A percentile compares a stretch with the other conserved stretches of the same genome.
These are phyloP conservation scores for Ricordea florida DNA, from an alignment of 92 coral and sea anemone species.

Conservation along the genomic window DNA sequence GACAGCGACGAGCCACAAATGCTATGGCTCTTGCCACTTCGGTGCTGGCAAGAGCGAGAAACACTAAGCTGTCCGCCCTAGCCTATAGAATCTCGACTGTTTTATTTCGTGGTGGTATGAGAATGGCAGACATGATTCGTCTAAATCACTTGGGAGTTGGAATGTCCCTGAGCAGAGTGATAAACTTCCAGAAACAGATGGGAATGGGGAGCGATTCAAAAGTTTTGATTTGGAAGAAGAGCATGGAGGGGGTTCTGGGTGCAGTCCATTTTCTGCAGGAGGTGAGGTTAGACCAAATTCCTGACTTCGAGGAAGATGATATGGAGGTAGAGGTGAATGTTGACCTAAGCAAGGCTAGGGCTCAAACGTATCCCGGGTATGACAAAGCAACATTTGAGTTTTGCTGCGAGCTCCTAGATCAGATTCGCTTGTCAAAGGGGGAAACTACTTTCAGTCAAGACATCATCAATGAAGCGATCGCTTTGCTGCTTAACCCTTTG, in stretches of 20 bases:
- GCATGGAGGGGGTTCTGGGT: constrained; percentile 9
- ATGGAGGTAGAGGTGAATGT: background rate
- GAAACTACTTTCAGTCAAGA: too few species aligned
- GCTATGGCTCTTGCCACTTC: constrained; percentile 45
- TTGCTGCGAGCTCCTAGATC: background rate
- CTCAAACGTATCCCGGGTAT: constrained; percentile 15
- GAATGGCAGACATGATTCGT: constrained; percentile 24
- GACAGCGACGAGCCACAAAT: constrained; percentile 1
- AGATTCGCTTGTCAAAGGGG: too few species aligned
- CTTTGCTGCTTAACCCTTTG: too few species aligned
- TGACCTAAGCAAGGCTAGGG: background rate
- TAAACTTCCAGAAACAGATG: constrained; percentile 46
- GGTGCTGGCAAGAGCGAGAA: constrained; percentile 29
- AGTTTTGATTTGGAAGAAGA: constrained; percentile 54
- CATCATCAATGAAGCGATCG: too few species aligned
- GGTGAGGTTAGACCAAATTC: constrained; percentile 17
- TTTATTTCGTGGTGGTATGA: constrained; percentile 47
- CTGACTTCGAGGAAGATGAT: constrained; percentile 27
- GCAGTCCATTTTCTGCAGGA: constrained; percentile 10
- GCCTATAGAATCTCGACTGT: constrained; percentile 53
- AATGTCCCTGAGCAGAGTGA: constrained; percentile 31
- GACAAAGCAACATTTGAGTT: background rate
- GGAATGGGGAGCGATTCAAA: constrained; percentile 42
- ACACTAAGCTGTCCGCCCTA: constrained; percentile 51
- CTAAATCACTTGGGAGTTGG: constrained; percentile 52